phyloP scores from a whole-genome alignment of 2,888 invertebrate genomes.

The Vesta saturnalis region DNA sequence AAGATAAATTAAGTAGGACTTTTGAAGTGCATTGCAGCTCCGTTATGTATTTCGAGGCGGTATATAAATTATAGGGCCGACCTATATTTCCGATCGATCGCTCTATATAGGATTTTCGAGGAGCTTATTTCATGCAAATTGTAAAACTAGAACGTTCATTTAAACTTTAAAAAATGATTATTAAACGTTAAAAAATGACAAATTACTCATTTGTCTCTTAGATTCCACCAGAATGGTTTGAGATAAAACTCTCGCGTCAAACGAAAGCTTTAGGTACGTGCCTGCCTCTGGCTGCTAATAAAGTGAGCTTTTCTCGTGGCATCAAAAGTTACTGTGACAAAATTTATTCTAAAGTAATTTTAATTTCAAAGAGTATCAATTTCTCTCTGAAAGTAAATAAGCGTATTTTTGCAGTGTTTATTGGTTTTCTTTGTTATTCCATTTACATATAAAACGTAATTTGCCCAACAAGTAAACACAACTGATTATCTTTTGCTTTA shows the following conservation, averaged over 20 bases:
- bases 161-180: slow-evolving; percentile 47
- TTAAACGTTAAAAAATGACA: slow-evolving; percentile 46
- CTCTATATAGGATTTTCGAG: slow-evolving; percentile 7
- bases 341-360: slow-evolving; percentile 19
- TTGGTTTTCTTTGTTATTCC: background rate
- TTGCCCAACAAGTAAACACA: too few species aligned
- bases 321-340: slow-evolving; percentile 20
- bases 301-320: slow-evolving; percentile 36
- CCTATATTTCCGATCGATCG: slow-evolving; percentile 14
- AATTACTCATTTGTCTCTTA: slow-evolving; percentile 49
- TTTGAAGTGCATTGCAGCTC: slow-evolving; percentile 16
- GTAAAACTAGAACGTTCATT: slow-evolving; percentile 34
- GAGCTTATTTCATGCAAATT: slow-evolving; percentile 22
- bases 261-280: slow-evolving; percentile 54
- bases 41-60: slow-evolving; percentile 7
- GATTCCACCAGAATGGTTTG: slow-evolving; percentile 46
- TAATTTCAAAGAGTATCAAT: slow-evolving; percentile 16
- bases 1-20: slow-evolving; percentile 27
- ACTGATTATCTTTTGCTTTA: too few species aligned
- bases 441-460: background rate
- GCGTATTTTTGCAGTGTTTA: background rate
- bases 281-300: slow-evolving; percentile 49
- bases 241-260: slow-evolving; percentile 54
- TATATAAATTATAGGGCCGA: background rate
- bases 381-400: background rate